Evolutionary conservation across 2,888 invertebrate genomes (phyloP), one percentile per base, ranked within the genome.

Genomic region (Crioceris asparagi): DNA sequence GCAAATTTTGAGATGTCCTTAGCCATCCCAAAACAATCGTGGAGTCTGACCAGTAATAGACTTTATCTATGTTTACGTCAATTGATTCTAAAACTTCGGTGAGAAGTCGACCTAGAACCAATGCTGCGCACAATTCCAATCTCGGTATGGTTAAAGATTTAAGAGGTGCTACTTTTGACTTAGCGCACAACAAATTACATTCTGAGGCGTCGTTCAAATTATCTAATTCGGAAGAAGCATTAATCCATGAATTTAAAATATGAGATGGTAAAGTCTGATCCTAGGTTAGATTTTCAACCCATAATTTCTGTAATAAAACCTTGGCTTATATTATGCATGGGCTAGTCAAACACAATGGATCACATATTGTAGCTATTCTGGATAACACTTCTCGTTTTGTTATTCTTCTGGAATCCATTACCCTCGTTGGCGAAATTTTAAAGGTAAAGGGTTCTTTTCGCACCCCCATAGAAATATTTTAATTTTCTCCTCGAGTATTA

Each of bases 121-220:
- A 18, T 5, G 40, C 40, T 2, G 27, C 36, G 29, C 36, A 31
- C 16, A 38, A 15, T 17, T 42, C 41, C 2, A 39, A 19, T 29
- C 38, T 19, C 7, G 48, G 49, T 8, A 48, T 27, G 2, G 44
- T 44, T 14, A 43, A 38, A 8, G 32, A 27, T 36, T 47, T 47
- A 14, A 49, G 21, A 4, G 51, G 50, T 1, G 47, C 41, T 2
- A 48, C 44, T 11, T 41, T 38, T 4, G 47, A 40, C 35, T 47
- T 50, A 4, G 47, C 40, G 17, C 41, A 34, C 6, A 50, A 8
- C n/a, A n/a, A n/a, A n/a, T n/a, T n/a, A n/a, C n/a, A n/a, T n/a
- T n/a, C n/a, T n/a, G n/a, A n/a, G n/a, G n/a, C n/a, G n/a, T n/a
- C n/a, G n/a, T n/a, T n/a, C n/a, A n/a, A n/a, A n/a, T n/a, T n/a